Percentiles rank a stretch among this genome's conserved stretches.
phyloP scores from a whole-genome alignment of 2,113 vertebrate species.

The Heteronetta atricapilla region DNA sequence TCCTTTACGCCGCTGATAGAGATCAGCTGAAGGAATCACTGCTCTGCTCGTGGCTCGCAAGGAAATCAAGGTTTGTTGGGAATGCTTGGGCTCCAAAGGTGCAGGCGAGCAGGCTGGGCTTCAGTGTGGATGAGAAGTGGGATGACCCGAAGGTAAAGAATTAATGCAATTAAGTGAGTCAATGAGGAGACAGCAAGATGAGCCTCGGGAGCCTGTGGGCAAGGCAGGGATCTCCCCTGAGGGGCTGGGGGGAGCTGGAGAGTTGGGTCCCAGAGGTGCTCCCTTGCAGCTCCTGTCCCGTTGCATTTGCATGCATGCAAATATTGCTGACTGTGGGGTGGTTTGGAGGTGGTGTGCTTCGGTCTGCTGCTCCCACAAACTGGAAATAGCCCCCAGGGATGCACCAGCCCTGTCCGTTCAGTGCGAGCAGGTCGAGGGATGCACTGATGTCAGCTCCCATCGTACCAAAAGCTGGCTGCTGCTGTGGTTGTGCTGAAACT shows the following conservation, averaged over 20 bases:
- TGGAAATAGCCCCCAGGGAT: neutral
- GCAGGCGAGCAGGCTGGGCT: neutral
- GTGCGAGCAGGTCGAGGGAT: neutral
- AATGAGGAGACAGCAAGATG: accelerated
- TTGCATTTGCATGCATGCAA: accelerated
- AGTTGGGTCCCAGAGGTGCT: neutral
- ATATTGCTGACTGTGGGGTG: neutral
- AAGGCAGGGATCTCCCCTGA: neutral
- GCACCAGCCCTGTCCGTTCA: no score
- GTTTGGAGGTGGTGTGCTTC: accelerated
- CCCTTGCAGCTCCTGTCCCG: no score
- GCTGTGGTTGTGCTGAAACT: accelerated
- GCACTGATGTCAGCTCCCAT: accelerated
- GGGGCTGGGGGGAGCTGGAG: neutral
- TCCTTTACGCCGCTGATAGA: neutral
- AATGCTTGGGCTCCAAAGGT: neutral
- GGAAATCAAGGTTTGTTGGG: neutral
- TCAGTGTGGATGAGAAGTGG: neutral
- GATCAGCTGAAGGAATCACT: neutral
- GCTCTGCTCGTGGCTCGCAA: neutral
- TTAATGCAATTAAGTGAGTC: accelerated
- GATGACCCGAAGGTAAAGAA: neutral
- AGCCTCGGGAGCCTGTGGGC: neutral
- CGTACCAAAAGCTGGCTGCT: neutral
- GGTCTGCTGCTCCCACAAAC: accelerated